These are phyloP conservation scores for Micrasema longulum DNA, from an alignment of 1,140 invertebrate genomes.

Conservation along the genomic window DNA sequence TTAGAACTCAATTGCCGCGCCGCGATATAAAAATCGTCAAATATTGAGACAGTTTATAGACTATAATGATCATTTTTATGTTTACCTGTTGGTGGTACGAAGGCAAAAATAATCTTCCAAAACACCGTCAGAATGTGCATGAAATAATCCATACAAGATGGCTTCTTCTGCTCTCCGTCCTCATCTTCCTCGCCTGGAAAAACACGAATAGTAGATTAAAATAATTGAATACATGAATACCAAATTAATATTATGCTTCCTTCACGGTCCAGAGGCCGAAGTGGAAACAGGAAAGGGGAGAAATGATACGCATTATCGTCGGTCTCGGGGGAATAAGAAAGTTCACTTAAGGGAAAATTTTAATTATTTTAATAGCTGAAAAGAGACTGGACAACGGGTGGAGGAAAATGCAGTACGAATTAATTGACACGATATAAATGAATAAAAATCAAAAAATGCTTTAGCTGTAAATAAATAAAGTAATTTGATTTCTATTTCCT, in stretches of 20 bases:
- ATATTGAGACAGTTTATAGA: too few relatives aligned
- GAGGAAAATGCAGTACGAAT: too few relatives aligned
- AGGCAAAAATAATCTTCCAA: constrained; percentile 98
- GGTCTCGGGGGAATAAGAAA: not conserved
- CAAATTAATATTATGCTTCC: not conserved
- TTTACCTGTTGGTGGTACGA: constrained; percentile 96
- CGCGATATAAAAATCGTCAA: too few relatives aligned
- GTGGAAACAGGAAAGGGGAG: not conserved
- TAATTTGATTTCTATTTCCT: too few relatives aligned
- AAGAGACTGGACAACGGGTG: not conserved
- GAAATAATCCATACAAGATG: constrained; percentile 92
- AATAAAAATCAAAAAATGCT: too few relatives aligned
- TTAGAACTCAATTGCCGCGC: too few relatives aligned
- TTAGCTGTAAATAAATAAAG: too few relatives aligned
- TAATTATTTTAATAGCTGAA: not conserved
- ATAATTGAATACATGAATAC: not conserved
- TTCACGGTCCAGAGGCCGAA: not conserved
- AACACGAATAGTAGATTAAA: constrained; percentile 1
- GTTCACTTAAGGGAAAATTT: not conserved
- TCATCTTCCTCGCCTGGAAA: constrained; percentile 67
- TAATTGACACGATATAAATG: too few relatives aligned
- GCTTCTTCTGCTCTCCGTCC: constrained; percentile 76
- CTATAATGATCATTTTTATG: too few relatives aligned
- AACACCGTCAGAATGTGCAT: constrained; percentile 96
- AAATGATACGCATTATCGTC: not conserved